Conservation (phyloP, 2,888 invertebrate species). For the Drosophila infuscata region DNA sequence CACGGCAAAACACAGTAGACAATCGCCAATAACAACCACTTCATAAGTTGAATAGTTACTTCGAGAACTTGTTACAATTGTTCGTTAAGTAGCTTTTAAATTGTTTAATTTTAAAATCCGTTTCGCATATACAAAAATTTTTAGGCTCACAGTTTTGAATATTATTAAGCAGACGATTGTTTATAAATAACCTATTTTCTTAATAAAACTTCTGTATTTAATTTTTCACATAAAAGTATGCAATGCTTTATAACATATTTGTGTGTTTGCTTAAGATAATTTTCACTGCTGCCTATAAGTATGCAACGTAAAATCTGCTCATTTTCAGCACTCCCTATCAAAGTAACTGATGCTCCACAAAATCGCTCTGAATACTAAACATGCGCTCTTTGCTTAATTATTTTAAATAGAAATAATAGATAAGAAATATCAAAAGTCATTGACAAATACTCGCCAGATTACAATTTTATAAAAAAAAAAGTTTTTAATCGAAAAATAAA, state of each 20-base stretch:
- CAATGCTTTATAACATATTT: background rate
- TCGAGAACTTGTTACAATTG: background rate
- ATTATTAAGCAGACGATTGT: background rate
- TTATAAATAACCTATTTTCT: background rate
- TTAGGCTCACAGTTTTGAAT: background rate
- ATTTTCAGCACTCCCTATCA: background rate
- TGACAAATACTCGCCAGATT: background rate
- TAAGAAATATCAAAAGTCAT: background rate
- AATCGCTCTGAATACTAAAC: background rate
- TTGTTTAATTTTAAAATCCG: background rate
- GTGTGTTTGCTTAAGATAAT: fast-evolving
- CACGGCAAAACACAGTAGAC: constrained; percentile 28
- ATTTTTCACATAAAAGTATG: constrained; percentile 21
- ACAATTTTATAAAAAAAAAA: background rate
- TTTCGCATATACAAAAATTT: background rate
- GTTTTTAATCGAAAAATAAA: background rate
- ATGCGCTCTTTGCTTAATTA: background rate
- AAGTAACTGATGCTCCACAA: background rate
- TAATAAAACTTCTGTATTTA: background rate
- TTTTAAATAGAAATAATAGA: background rate
- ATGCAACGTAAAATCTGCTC: constrained; percentile 17
- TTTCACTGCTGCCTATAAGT: constrained; percentile 1
- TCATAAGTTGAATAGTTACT: background rate
- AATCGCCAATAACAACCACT: background rate
- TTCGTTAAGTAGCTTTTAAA: background rate